Evolutionary conservation across 2,888 invertebrate species (phyloP).

Genomic region (Sphinx pinastri): DNA sequence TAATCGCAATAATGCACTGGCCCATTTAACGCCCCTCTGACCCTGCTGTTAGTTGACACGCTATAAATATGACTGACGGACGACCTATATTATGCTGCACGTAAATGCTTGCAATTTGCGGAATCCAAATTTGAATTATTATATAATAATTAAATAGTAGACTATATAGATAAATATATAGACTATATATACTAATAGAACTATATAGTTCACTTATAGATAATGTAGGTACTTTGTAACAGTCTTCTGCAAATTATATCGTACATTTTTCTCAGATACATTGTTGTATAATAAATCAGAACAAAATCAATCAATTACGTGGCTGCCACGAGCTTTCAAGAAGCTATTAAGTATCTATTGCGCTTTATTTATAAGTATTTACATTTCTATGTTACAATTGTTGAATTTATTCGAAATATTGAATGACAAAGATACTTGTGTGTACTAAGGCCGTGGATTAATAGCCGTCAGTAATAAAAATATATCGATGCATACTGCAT

Average conservation of each 20-base stretch:
- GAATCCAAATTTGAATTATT: not conserved
- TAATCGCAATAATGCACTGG: conserved; percentile 47
- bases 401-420: no score
- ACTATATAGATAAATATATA: not conserved
- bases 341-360: not conserved
- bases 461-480: no score
- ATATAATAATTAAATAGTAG: no score
- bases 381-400: no score
- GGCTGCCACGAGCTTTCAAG: not conserved
- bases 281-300: not conserved
- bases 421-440: no score
- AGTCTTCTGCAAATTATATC: no score
- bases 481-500: no score
- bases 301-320: not conserved
- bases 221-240: no score
- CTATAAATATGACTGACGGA: conserved; percentile 25
- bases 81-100: conserved; percentile 18
- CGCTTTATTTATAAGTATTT: not conserved
- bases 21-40: conserved; percentile 55
- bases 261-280: not conserved
- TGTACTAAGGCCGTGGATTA: no score
- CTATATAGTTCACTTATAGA: no score
- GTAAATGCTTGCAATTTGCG: conserved; percentile 18
- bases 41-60: conserved; percentile 39
- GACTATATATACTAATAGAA: no score